Evolutionary conservation across 2,888 invertebrate genomes (phyloP), one percentile per base, ranked within the genome.

Genomic region (Mythimna ferrago): DNA sequence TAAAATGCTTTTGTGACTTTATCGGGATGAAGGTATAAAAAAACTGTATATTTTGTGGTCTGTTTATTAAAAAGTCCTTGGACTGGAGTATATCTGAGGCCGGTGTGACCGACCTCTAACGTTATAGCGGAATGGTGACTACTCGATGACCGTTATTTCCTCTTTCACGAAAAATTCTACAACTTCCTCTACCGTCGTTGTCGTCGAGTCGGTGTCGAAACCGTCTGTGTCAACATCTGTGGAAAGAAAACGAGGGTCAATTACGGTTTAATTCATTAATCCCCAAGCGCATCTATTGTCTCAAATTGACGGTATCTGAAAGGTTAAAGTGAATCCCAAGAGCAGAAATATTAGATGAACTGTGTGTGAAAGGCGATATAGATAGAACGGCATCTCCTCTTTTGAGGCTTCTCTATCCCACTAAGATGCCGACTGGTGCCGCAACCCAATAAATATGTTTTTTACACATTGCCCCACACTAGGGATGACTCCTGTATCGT

Each of bases 151-250:
- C 32, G 97, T 98, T 90, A 97, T 97, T 97, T 99, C 99, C 97
- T 99, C 99, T 97, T 99, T 99, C 93, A 99, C 97, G 97, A 99
- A 98, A 98, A 99, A 99, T 98, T 99, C 99, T 90, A 99, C 98
- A 91, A 98, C 97, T 97, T 99, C 99, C 93, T 99, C 99, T 93
- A 99, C 99, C 89, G 99, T 97, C 93, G 99, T 99, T 88, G 97
- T 63, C 60, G 81, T 97, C 67, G 97, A 97, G 91, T 99, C 98
- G 68, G 98, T 98, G 92, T 98, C 98, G 87, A 99, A 95, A 92
- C 98, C 98, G 94, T 99, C 99, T n/a, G 99, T 99, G 93, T 99
- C 99, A 87, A 99, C 97, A 93, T 98, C 99, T 99, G 95, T 11
- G 96, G 66, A 82, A 86, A 90, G 89, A 85, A 89, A 83, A 80